phyloP scores from a whole-genome alignment of 2,797 vertebrate species.

The Acanthornis magna region DNA sequence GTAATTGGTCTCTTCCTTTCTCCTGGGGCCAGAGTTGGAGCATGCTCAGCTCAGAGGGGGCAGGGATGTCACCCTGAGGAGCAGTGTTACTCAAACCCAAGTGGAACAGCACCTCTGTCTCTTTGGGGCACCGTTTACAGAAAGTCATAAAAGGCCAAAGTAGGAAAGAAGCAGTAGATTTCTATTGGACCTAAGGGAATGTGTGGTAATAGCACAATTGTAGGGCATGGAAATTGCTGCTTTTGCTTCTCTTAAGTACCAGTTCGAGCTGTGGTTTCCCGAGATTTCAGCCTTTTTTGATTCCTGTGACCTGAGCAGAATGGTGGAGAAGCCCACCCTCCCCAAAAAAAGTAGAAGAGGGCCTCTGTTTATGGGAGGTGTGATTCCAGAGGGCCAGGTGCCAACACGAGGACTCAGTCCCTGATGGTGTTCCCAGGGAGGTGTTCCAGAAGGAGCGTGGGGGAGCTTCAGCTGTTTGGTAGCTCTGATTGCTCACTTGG shows the following conservation, averaged over 20 bases:
- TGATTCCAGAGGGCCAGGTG: neutral
- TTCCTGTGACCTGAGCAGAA: neutral
- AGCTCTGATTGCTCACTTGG: neutral
- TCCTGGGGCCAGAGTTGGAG: neutral
- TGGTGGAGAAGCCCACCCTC: neutral
- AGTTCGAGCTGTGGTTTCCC: conserved; percentile 12
- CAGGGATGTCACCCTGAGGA: neutral
- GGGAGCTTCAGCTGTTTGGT: neutral
- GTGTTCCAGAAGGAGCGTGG: neutral
- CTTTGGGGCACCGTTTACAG: neutral
- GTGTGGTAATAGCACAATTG: neutral
- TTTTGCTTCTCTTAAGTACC: neutral
- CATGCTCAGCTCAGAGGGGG: neutral
- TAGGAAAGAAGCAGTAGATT: neutral
- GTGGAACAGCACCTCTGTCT: neutral
- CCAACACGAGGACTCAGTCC: neutral
- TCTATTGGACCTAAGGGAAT: neutral
- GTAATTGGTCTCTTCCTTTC: neutral
- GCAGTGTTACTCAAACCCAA: neutral
- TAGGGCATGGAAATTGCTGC: neutral
- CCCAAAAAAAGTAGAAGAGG: neutral
- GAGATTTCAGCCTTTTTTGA: neutral
- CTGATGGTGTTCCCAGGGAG: neutral
- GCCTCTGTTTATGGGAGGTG: accelerated
- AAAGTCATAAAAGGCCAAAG: neutral